Percentiles rank a stretch among this genome's conserved stretches.
These are phyloP conservation scores for Drepana falcataria DNA, from an alignment of 2,888 invertebrate species.

Conservation along the genomic window DNA sequence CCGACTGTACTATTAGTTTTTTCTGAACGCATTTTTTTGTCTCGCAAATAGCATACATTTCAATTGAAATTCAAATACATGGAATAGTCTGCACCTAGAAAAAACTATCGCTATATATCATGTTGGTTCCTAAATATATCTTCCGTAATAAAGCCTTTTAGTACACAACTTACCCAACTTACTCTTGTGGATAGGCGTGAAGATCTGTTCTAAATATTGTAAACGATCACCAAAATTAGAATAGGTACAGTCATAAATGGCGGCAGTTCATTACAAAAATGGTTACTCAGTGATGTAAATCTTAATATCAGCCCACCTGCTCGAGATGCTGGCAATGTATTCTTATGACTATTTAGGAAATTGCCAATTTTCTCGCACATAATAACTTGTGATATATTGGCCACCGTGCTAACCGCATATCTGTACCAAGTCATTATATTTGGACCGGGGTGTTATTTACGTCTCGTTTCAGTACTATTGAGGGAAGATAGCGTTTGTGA, in stretches of 20 bases:
- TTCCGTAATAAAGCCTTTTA: too few species aligned
- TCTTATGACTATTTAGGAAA: neutral
- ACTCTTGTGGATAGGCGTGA: too few species aligned
- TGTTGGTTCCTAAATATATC: too few species aligned
- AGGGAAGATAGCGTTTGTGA: too few species aligned
- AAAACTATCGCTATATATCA: too few species aligned
- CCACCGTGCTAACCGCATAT: neutral
- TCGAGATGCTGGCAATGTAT: neutral
- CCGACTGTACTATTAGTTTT: too few species aligned
- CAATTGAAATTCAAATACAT: too few species aligned
- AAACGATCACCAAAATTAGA: neutral
- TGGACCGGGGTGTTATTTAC: neutral
- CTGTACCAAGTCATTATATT: neutral
- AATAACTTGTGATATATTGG: neutral
- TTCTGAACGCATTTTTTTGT: too few species aligned
- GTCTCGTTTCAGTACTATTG: neutral
- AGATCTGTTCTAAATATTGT: too few species aligned
- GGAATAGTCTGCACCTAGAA: too few species aligned
- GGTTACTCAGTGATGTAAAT: neutral
- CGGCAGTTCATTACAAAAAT: neutral
- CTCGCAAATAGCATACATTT: too few species aligned
- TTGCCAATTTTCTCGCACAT: neutral
- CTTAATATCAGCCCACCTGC: neutral
- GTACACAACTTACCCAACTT: too few species aligned
- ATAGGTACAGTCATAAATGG: neutral